A percentile compares a stretch with the other conserved stretches of the same genome.
phyloP scores from a whole-genome alignment of 1,140 invertebrate species.

The Macrobrachium rosenbergii region DNA sequence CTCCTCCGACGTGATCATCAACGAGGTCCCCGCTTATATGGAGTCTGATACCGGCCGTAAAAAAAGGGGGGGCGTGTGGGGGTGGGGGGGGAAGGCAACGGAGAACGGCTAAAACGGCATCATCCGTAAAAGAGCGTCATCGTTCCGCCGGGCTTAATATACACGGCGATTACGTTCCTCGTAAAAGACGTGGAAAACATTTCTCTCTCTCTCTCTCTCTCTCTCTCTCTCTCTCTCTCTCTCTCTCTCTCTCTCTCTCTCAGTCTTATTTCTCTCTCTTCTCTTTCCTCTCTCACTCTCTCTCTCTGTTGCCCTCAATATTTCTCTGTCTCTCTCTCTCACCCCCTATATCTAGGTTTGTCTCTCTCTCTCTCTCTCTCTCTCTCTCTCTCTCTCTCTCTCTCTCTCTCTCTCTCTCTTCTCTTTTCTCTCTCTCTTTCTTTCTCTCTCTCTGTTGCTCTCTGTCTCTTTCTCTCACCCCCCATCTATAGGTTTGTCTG shows the following conservation, averaged over 20 bases:
- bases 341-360: neutral
- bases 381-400: neutral
- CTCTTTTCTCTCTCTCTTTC: neutral
- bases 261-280: neutral
- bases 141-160: no score
- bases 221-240: neutral
- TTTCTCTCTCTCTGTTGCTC: neutral
- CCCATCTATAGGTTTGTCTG: neutral
- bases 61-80: no score
- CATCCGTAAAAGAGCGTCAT: no score
- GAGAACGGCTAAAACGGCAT: no score
- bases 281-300: neutral
- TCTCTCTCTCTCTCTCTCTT: neutral
- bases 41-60: no score
- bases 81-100: no score
- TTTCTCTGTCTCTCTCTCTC: neutral
- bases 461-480: neutral
- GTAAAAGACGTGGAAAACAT: no score
- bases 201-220: neutral
- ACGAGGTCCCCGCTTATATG: no score
- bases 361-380: neutral
- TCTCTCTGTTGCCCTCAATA: neutral
- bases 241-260: neutral
- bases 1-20: no score
- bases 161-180: no score